These are phyloP conservation scores for Trididemnum miniatum DNA, from an alignment of 23 tunicate species.

Conservation along the genomic window DNA sequence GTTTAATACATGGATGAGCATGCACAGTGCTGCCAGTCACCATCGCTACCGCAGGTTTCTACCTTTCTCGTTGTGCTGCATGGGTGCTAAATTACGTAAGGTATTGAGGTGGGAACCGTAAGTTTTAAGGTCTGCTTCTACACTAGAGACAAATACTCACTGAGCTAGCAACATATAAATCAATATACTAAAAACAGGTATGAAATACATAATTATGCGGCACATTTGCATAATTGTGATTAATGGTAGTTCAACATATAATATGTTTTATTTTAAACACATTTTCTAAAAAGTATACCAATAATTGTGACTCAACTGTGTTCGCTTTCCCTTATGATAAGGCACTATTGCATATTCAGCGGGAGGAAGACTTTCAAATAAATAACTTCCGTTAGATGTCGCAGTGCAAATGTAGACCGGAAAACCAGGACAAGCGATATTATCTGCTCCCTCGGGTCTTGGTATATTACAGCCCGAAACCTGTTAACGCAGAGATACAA, in stretches of 20 bases:
- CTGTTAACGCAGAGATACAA: no score
- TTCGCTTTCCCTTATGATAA: slow-evolving; percentile 64
- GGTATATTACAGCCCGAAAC: slow-evolving; percentile 43
- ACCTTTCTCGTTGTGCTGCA: no score
- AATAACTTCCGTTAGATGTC: slow-evolving; percentile 56
- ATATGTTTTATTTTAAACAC: neutral
- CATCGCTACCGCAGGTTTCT: no score
- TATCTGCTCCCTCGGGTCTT: slow-evolving; percentile 48
- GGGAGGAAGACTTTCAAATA: slow-evolving; percentile 69
- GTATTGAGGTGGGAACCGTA: no score
- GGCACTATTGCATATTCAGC: slow-evolving; percentile 71
- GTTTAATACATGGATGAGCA: no score
- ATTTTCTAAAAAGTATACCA: neutral
- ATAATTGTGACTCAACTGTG: slow-evolving; percentile 52
- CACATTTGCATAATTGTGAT: neutral
- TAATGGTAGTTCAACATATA: no score
- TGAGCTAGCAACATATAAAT: no score
- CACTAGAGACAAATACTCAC: no score
- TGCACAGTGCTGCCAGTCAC: no score
- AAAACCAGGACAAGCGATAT: slow-evolving; percentile 20
- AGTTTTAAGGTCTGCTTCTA: no score
- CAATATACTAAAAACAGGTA: no score
- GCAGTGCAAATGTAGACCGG: slow-evolving; percentile 53
- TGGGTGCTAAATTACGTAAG: no score
- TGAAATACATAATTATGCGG: neutral